Evolutionary conservation across 1,140 invertebrate species (phyloP).

Genomic region (Saccostrea echinata): DNA sequence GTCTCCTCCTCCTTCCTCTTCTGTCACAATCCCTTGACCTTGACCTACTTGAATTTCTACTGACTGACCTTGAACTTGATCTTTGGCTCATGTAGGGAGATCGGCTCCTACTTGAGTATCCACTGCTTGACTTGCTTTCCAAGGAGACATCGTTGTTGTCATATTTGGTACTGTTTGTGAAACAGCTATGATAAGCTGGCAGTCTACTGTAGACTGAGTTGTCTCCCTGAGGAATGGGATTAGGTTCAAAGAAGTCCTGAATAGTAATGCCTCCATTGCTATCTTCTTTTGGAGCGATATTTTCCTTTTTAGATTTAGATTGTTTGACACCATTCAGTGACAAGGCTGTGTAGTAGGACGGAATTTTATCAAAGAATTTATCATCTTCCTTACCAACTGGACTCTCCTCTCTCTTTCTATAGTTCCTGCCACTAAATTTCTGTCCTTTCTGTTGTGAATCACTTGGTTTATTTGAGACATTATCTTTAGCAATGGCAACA

Average conservation of each 20-base stretch:
- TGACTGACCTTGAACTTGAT: constrained; percentile 47
- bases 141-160: constrained; percentile 57
- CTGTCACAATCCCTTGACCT: constrained; percentile 70
- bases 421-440: constrained; percentile 48
- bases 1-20: constrained; percentile 40
- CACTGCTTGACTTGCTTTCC: constrained; percentile 62
- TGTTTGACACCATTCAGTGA: constrained; percentile 67
- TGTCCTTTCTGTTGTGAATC: not conserved
- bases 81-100: constrained; percentile 12
- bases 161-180: constrained; percentile 77
- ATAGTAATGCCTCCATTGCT: constrained; percentile 47
- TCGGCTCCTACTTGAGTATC: constrained; percentile 60
- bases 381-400: constrained; percentile 48
- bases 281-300: constrained; percentile 45
- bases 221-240: constrained; percentile 63
- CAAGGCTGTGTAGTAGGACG: constrained; percentile 72
- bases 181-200: constrained; percentile 76
- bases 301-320: constrained; percentile 38
- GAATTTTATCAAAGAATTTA: constrained; percentile 74
- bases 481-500: not conserved
- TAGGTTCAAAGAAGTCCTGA: constrained; percentile 65
- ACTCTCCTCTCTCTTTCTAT: constrained; percentile 56
- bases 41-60: constrained; percentile 61
- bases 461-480: not conserved
- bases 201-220: constrained; percentile 68